Conservation (phyloP, 2,797 vertebrate genomes). For the Podarcis siculus region DNA sequence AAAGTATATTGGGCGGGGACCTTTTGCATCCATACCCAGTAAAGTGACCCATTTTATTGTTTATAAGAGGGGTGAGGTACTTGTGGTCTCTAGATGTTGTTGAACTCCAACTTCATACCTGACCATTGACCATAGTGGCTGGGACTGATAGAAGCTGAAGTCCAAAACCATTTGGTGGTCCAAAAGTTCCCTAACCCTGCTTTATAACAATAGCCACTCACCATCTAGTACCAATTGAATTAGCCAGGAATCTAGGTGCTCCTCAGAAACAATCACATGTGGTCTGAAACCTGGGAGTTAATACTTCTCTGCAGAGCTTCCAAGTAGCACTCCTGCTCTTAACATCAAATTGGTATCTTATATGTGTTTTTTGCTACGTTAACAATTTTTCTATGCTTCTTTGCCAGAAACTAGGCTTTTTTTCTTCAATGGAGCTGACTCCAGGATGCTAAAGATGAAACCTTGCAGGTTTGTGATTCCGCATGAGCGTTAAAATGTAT, state of each 20-base stretch:
- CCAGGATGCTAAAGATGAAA: not conserved
- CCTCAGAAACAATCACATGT: not conserved
- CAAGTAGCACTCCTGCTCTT: not conserved
- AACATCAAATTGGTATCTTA: slow-evolving; percentile 3
- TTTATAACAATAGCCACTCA: not conserved
- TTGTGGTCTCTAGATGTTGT: no score
- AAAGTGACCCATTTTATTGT: not conserved
- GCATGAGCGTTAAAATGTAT: not conserved
- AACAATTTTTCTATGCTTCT: slow-evolving; percentile 24
- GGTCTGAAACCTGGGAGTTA: not conserved
- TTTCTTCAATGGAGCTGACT: slow-evolving; percentile 26
- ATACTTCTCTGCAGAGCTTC: not conserved
- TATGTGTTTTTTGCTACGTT: not conserved
- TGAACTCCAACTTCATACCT: no score
- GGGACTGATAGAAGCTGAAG: no score
- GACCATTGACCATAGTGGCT: no score
- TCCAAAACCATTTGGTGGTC: no score
- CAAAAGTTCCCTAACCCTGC: no score
- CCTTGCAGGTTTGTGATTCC: slow-evolving; percentile 22
- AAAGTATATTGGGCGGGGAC: not conserved
- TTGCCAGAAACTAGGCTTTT: slow-evolving; percentile 9
- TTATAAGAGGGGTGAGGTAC: no score
- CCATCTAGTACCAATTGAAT: not conserved
- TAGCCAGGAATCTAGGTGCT: not conserved
- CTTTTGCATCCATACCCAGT: not conserved